Percentiles rank a stretch among this genome's conserved stretches.
Conservation (phyloP, 2,113 vertebrate genomes). For the Cathartes aura region DNA sequence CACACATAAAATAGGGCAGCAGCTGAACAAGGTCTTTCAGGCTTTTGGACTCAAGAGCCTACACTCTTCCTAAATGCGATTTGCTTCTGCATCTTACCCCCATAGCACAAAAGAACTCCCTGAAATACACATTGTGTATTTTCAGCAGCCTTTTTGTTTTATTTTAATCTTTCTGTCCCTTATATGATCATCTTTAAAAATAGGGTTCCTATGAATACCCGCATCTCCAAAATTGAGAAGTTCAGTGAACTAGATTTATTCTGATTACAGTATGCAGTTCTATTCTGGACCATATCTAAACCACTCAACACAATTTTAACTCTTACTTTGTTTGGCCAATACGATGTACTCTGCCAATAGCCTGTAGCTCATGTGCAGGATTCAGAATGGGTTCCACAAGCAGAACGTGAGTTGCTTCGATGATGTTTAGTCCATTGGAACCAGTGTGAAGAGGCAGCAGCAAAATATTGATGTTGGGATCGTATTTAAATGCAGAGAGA, state of each 20-base stretch:
- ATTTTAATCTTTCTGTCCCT: background rate
- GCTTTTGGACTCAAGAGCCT: background rate
- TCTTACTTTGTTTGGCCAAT: constrained; percentile 96
- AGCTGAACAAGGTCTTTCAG: background rate
- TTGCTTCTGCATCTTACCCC: background rate
- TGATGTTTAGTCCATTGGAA: constrained; percentile 97
- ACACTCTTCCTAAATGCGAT: background rate
- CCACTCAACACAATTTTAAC: background rate
- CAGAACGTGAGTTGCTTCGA: constrained; percentile 95
- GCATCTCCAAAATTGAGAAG: background rate
- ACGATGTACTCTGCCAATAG: constrained; percentile 95
- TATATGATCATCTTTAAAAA: background rate
- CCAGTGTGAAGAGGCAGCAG: constrained; percentile 96
- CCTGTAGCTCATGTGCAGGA: constrained; percentile 95
- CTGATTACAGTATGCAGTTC: background rate
- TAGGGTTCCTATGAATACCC: background rate
- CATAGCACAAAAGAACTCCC: background rate
- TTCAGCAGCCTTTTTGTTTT: background rate
- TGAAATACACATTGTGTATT: background rate
- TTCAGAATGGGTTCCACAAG: constrained; percentile 97
- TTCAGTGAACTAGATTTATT: background rate
- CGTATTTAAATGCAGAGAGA: constrained; percentile 94
- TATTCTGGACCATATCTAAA: background rate
- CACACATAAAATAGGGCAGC: background rate
- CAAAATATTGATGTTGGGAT: constrained; percentile 96